Evolutionary conservation across 2,797 vertebrate genomes (phyloP), one percentile per base, ranked within the genome.

Genomic region (Hydrophis major): DNA sequence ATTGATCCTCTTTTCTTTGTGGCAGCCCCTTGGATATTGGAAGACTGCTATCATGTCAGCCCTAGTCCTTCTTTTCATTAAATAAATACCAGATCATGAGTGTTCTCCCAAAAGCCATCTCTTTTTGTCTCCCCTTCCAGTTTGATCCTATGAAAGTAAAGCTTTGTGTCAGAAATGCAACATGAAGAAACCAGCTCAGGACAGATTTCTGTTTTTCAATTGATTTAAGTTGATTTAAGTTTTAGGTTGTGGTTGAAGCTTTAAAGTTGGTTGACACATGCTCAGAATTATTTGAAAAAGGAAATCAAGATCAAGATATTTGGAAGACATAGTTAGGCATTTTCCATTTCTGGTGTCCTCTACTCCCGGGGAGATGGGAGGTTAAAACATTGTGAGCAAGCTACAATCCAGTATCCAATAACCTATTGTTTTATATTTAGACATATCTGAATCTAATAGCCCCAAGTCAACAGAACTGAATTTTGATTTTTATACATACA

Each of bases 201-300:
- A 12, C 74, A 87, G 0, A 4, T 37, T 90, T 94, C 27, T 87
- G 59, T 93, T 37, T 37, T 93, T 25, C 5, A 86, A 93, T 93
- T 55, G 90, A 87, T 87, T 92, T 87, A 66, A 27, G 59, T 93
- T 55, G 90, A 86, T 87, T 92, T 87, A 66, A 28, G 59, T 86
- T 63, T 66, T 50, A 87, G 90, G 6, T 74, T 74, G 7, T 87
- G n/a, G 28, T 55, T 87, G 59, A 87, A 32, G 28, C 32, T 92
- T 87, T 87, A 88, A 87, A 88, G 55, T 87, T 32, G 8, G 50
- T 69, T 92, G 91, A 25, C n/a, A 25, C n/a, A 42, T 69, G 47
- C 60, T 87, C 91, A 42, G 25, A 66, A n/a, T 69, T 92, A 25
- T 32, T 87, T 61, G 18, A n/a, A 88, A 88, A 55, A 57, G 27